Base-by-base conservation (phyloP, 2,888 invertebrate species). In the Himalopsyche japonica region DNA sequence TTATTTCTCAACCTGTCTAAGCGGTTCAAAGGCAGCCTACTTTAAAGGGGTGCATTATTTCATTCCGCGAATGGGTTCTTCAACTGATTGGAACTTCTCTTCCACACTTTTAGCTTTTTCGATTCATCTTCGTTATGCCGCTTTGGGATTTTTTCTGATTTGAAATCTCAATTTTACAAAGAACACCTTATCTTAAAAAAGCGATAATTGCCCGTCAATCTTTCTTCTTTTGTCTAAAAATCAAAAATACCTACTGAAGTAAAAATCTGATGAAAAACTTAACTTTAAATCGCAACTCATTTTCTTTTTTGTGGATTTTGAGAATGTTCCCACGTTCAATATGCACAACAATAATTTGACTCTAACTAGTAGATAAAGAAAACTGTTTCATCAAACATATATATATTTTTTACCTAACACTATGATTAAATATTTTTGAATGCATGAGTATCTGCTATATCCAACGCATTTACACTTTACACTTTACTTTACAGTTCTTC, bases 41-140 rank as follows among this genome's bases (percentile, higher is more conserved):
- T 85, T 85, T 77, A 85, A 85, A 85, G 82, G 83, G 83, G 79
- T 83, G 85, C 83, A 84, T 84, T 85, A 84, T 84, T 85, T 84
- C 85, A 85, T 83, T 84, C 82, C 76, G 83, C 47, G 48, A 84
- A 86, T 86, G 84, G 84, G 86, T 82, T 86, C 86, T 79, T 83
- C 80, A 86, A 86, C 84, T 84, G 86, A 86, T 86, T 84, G 84
- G 82, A 84, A 81, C 81, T 86, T 80, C 70, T 81, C 76, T 20
- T 57, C 79, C 70, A 47, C 47, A 34, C 49, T 24, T 77, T 12
- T 47, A 78, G 49, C 43, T 79, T 70, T 79, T 70, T 80, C 85
- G 76, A 86, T 86, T 85, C 80, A 81, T 86, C 86, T 85, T 86
- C 86, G 85, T 86, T 86, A 85, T 81, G 49, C 76, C 82, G 81